Evolutionary conservation across 2,113 vertebrate species (phyloP), one percentile per base, ranked within the genome.

Genomic region (Pheucticus melanocephalus): DNA sequence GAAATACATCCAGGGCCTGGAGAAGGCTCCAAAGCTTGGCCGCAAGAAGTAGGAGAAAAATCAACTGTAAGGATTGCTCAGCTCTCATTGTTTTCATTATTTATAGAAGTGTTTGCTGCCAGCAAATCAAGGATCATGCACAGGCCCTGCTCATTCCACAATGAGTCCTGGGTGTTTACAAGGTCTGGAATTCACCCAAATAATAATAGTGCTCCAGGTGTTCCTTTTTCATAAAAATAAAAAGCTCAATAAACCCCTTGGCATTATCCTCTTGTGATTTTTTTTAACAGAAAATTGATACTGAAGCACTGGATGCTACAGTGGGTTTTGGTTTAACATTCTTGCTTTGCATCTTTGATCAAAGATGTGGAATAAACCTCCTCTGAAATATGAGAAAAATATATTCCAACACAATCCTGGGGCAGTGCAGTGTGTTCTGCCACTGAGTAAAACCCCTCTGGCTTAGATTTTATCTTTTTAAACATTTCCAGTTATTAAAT

Each of bases 1-100:
- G 79, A 99, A 98, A 95, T 98, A 98, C 61, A 98, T 99, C 81
- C 98, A 98, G 45, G 99, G 99, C 86, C 98, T 99, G n/a, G 99
- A 99, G 45, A 99, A 99, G 97, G 98, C 98, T 72, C 97, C 98
- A 19, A 99, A 99, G 95, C 84, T 97, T 15, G 97, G 98, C 88
- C 98, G 98, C 96, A 99, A 98, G 97, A 99, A 99, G 88, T 99
- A 98, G 70, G 80, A 92, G 64, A 80, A 44, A 63, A 53, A 56
- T 15, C 44, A 10, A 0, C 61, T 42, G 2, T 1, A 16, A 48
- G 75, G 73, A 40, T 44, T 54, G 59, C n/a, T 63, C 68, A 27
- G 61, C 23, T 70, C 23, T 82, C 51, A 4, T 70, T 78, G 81
- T 92, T 90, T 83, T 82, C 51, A 4, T 71, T 81, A 86, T 93